Evolutionary conservation across 2,797 vertebrate species (phyloP), one percentile per base, ranked within the genome.

Genomic region (Pampus argenteus): DNA sequence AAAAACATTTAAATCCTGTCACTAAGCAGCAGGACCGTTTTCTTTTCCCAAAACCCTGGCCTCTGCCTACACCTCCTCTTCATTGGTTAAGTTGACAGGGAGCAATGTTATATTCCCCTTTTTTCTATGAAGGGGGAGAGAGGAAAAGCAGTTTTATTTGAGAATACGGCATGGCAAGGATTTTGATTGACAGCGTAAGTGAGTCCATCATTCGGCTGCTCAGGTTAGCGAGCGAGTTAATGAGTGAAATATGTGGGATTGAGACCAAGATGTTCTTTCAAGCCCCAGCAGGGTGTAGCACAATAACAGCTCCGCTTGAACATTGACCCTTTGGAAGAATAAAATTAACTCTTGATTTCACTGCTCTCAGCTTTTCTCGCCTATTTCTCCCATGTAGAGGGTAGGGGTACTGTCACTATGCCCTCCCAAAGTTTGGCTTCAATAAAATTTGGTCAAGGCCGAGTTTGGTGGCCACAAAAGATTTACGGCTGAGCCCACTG

Each of bases 281-380:
- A 42, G 52, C 9, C 83, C 51, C 85, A 82, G 76, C 71, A 82
- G 85, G 79, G 70, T 85, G 75, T 73, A 74, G 76, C 62, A 54
- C 72, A 83, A 83, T 64, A 82, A 77, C 76, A 75, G 72, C 79
- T 57, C 71, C 60, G 82, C 72, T 81, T 49, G 8, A 40, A 65
- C 3, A 2, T 1, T 81, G 82, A 86, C 78, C 76, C 40, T 60
- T 45, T 28, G 42, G 51, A 68, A 52, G 72, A 59, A 68, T 71
- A 74, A 84, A 85, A 59, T n/a, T 20, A 87, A 66, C 49, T 45
- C 70, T 67, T 62, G 40, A 71, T 81, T 89, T 78, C 49, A 60
- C 50, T 17, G 54, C 70, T 62, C 49, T 72, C 28, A 50, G 75
- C 44, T 73, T 80, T 76, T 64, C 57, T 64, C 55, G 54, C 57